Percentiles rank a stretch among this genome's conserved stretches.
Evolutionary conservation across 2,888 invertebrate genomes (phyloP).

Genomic region (Drosophila ustulata): DNA sequence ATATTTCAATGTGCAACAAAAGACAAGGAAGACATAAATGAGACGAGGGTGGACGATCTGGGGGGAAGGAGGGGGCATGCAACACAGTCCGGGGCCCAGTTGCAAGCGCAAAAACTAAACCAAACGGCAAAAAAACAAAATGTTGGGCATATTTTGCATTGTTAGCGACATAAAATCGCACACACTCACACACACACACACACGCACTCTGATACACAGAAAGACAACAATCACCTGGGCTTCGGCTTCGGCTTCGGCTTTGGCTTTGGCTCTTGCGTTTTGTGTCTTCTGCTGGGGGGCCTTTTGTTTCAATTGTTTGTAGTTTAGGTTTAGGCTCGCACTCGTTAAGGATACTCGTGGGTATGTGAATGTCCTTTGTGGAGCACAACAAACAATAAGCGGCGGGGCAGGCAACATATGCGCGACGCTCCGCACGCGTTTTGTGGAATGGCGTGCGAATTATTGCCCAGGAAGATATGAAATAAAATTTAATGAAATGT

Average conservation of each 20-base stretch:
- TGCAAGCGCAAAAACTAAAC: slow-evolving; percentile 63
- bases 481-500: slow-evolving; percentile 81
- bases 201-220: slow-evolving; percentile 26
- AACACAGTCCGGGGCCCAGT: slow-evolving; percentile 19
- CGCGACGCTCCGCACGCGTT: slow-evolving; percentile 74
- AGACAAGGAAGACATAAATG: slow-evolving; percentile 64
- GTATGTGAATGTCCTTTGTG: slow-evolving; percentile 63
- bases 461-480: slow-evolving; percentile 80
- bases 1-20: slow-evolving; percentile 77
- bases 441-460: slow-evolving; percentile 80
- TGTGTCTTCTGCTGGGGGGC: slow-evolving; percentile 50
- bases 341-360: slow-evolving; percentile 65
- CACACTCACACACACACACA: slow-evolving; percentile 35
- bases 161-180: slow-evolving; percentile 68
- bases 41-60: slow-evolving; percentile 24
- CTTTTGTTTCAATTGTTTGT: slow-evolving; percentile 78
- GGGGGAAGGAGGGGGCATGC: slow-evolving; percentile 5
- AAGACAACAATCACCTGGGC: slow-evolving; percentile 43
- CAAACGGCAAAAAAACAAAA: slow-evolving; percentile 53
- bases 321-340: slow-evolving; percentile 75
- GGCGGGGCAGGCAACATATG: slow-evolving; percentile 56
- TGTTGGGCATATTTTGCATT: slow-evolving; percentile 78
- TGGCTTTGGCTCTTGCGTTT: slow-evolving; percentile 15
- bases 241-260: slow-evolving; percentile 18
- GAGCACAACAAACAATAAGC: slow-evolving; percentile 20